Evolutionary conservation across 1,140 invertebrate species (phyloP).

Genomic region (Drosophila rufa): DNA sequence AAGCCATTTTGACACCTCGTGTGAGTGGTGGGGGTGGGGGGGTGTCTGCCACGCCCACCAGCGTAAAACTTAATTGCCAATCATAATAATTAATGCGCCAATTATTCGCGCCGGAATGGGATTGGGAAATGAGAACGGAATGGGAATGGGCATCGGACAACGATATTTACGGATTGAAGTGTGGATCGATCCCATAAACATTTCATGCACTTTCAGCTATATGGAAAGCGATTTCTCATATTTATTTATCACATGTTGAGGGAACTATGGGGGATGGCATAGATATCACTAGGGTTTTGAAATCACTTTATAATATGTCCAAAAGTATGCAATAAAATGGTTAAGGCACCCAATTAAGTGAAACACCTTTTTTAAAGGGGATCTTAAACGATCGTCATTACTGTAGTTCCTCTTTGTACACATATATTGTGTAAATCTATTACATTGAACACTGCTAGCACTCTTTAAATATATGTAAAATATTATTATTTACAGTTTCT

Average conservation of each 20-base stretch:
- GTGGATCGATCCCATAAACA: slow-evolving; percentile 7
- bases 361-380: too few relatives aligned
- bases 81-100: slow-evolving; percentile 39
- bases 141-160: slow-evolving; percentile 7
- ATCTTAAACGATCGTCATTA: too few relatives aligned
- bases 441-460: too few relatives aligned
- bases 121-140: slow-evolving; percentile 8
- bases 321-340: too few relatives aligned
- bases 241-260: too few relatives aligned
- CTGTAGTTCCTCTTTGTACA: too few relatives aligned
- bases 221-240: slow-evolving; percentile 3
- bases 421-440: too few relatives aligned
- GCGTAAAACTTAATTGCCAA: slow-evolving; percentile 35
- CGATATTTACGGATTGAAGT: slow-evolving; percentile 8
- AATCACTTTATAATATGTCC: too few relatives aligned
- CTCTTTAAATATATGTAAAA: too few relatives aligned
- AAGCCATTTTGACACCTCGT: slow-evolving; percentile 19
- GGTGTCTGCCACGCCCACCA: slow-evolving; percentile 10
- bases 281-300: too few relatives aligned
- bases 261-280: not conserved
- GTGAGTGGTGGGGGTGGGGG: not conserved
- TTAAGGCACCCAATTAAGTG: too few relatives aligned
- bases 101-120: slow-evolving; percentile 19
- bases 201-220: slow-evolving; percentile 2
- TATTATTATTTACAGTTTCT: too few relatives aligned